Evolutionary conservation across 92 coral and sea anemone genomes (phyloP), one percentile per base, ranked within the genome.

Genomic region (Pocillopora grandis): DNA sequence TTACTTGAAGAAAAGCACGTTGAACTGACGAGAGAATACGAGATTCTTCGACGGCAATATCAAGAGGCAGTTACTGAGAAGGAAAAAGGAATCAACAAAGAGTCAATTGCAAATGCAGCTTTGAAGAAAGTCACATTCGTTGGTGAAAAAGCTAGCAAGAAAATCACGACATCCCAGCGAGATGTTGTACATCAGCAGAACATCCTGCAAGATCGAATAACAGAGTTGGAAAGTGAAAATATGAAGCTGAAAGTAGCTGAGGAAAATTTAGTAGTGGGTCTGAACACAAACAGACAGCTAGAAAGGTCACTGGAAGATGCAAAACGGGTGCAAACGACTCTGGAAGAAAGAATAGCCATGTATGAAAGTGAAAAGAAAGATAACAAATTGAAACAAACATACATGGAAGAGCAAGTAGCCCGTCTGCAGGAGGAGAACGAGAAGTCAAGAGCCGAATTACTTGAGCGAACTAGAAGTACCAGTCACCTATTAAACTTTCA

Each of bases 1-100:
- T 75, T 79, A 33, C 76, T 89, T 14, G 87, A 85, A 76, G 92
- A 89, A 76, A 89, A 84, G 73, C 85, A 85, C 69, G 87, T 80
- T 36, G 88, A 87, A 71, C 31, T 89, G 76, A 85, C 89, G 37
- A 80, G 79, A 70, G 92, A 89, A 69, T 89, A 89, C 69, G 88
- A 89, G 56, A 66, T 78, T 27, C 80, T 83, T 37, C 55, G 86
- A n/a, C 62, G 55, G 21, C 86, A 83, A 27, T 83, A 83, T 13
- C 80, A 83, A 66, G 74, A 83, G 13, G 86, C 80, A 17, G 61
- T 77, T 12, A 86, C 69, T 49, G 63, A 90, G 27, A 76, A 80
- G 42, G 75, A 87, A 66, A 71, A 71, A 33, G 80, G 11, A 0
- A 56, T 62, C 16, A 19, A 52, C 20, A 79, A 52, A 11, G 59